Percentiles rank a stretch among this genome's conserved stretches.
These are phyloP conservation scores for Syrmaticus mikado DNA, from an alignment of 2,113 vertebrate genomes.

Conservation along the genomic window DNA sequence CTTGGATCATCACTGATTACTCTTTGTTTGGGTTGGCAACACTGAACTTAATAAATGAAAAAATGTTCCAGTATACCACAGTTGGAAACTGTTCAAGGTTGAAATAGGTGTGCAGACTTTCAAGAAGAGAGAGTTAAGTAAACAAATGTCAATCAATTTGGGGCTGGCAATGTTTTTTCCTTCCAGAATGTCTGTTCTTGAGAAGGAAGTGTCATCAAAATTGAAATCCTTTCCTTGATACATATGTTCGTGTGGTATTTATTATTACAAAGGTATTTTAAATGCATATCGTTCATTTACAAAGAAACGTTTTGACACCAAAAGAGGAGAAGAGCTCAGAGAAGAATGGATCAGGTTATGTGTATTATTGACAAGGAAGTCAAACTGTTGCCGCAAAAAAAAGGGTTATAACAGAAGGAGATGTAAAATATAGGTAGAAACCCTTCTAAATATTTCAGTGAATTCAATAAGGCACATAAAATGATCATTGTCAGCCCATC, in stretches of 20 bases:
- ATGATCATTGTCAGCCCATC: neutral
- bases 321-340: neutral
- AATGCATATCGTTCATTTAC: constrained; percentile 62
- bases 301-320: constrained; percentile 23
- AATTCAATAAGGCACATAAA: constrained; percentile 25
- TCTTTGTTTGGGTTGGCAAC: constrained; percentile 90
- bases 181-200: constrained; percentile 79
- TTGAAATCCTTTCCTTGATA: constrained; percentile 75
- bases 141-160: constrained; percentile 87
- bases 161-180: constrained; percentile 74
- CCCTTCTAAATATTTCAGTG: constrained; percentile 38
- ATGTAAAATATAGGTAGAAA: constrained; percentile 11
- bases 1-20: constrained; percentile 88
- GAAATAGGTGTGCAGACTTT: constrained; percentile 88
- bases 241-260: constrained; percentile 77
- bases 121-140: constrained; percentile 85
- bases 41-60: constrained; percentile 88
- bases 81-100: constrained; percentile 90
- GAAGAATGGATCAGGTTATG: neutral
- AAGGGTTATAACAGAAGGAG: constrained; percentile 23
- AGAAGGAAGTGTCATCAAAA: constrained; percentile 81
- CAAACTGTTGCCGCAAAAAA: neutral
- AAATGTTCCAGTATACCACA: constrained; percentile 87
- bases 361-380: neutral
- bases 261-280: constrained; percentile 80